Evolutionary conservation across 2,888 invertebrate genomes (phyloP), one percentile per base, ranked within the genome.

Genomic region (Arrhopalites spinosus): DNA sequence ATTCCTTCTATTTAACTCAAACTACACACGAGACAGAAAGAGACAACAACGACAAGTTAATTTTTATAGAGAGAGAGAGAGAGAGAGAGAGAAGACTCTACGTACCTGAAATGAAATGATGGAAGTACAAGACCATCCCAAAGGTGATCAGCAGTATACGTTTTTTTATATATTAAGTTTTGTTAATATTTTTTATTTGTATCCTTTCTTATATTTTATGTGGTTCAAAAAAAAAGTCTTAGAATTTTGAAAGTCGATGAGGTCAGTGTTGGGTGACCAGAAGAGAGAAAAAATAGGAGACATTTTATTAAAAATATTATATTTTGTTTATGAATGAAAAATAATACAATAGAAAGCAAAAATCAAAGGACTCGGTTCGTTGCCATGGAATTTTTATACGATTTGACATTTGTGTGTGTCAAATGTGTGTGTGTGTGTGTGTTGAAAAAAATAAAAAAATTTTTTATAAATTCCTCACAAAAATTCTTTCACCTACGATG

Each of bases 291-390:
- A 36, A 36, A 3, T 7, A 36, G 36, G 36, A 36, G 3, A 7
- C 3, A 36, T 36, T 36, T 36, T 36, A 7, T 36, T 36, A 3
- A 3, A 20, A n/a, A 56, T 56, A 23, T 23, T 64, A 25, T 64
- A n/a, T n/a, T n/a, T 29, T 23, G 29, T 36, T 67, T 43, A 20
- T 29, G 36, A 5, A 36, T 5, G 67, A n/a, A 20, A 13, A 59
- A 61, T n/a, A 73, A 79, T 69, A 45, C 66, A 70, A 64, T 59
- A 61, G 50, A 50, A n/a, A 50, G 15, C 2, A 17, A 2, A 50
- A 5, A n/a, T 13, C 3, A 50, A 50, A 50, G 3, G 50, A 15
- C n/a, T 50, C n/a, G n/a, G n/a, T n/a, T n/a, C n/a, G 50, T 50
- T 15, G 50, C 50, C 50, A 50, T 50, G 50, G 50, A 50, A 50